Evolutionary conservation across 2,797 vertebrate species (phyloP).

Genomic region (Tamandua tetradactyla): DNA sequence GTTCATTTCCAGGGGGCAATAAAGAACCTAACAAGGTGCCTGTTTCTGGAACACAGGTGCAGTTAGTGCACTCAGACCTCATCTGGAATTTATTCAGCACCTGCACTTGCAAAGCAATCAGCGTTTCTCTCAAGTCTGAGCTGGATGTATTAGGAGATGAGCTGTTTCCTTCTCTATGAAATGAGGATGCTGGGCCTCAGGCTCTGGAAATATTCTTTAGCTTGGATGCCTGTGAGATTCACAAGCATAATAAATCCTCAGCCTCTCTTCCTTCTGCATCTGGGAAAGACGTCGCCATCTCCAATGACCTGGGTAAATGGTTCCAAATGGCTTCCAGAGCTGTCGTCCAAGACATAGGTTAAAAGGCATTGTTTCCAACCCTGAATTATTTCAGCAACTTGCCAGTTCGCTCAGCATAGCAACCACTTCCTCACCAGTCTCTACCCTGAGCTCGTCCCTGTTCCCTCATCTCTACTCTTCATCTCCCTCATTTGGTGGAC

Average conservation of each 20-base stretch:
- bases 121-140: neutral
- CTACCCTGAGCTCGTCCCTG: neutral
- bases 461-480: neutral
- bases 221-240: neutral
- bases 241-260: neutral
- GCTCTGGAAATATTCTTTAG: neutral
- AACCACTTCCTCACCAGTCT: neutral
- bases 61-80: neutral
- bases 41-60: constrained; percentile 52
- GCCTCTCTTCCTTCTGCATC: neutral
- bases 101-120: constrained; percentile 34
- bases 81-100: neutral
- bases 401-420: neutral
- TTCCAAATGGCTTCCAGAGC: neutral
- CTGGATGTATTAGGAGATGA: neutral
- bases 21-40: neutral
- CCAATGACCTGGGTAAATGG: neutral
- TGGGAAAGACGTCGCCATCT: neutral
- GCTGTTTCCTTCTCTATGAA: neutral
- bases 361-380: neutral
- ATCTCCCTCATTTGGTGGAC: no score
- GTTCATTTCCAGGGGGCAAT: neutral
- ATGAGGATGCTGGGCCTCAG: neutral
- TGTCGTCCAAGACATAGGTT: neutral
- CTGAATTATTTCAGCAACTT: rapidly evolving